Evolutionary conservation across 37 sponge, comb jelly and placozoan species (phyloP), one percentile per base, ranked within the genome.

Genomic region (Cliona cf. orientalis): DNA sequence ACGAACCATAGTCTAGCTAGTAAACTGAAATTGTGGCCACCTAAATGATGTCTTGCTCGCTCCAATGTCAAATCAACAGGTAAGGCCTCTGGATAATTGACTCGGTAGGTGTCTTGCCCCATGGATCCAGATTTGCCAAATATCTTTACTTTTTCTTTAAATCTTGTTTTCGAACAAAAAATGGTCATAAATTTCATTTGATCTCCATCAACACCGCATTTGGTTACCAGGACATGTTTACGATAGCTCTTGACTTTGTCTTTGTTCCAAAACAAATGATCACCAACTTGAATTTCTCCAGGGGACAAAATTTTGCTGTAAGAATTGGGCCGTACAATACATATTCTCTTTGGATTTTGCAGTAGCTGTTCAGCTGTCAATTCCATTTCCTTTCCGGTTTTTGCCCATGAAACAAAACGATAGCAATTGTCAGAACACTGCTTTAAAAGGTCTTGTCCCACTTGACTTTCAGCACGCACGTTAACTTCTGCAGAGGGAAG

Each of bases 1-100:
- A 82, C 74, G 33, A 82, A 82, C 66, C 74, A 74, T 74, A 74
- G 42, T 1, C 83, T 58, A n/a, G 79, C 68, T 9, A 32, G 22
- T 0, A 68, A 68, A 46, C 38, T 46, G 6, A 79, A 46, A 7
- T 34, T 22, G 3, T 26, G 2, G 21, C 1, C 67, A 5, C 67
- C 67, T 35, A 82, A 0, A 4, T 46, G 5, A 1, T 31, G 55
- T 63, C 74, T 82, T 6, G 83, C 83, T 64, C 83, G 72, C 83
- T 64, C 31, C 5, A 82, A 42, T 22, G 83, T 55, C 43, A 43
- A 3, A 1, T 57, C 42, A n/a, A 46, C 32, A 33, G 74, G 36
- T 22, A 45, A 73, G 2, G 40, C 71, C 37, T 82, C 83, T 43
- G 83, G 83, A 73, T 82, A 82, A 5, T 49, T 29, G 22, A 82